Base-by-base conservation (phyloP, 2,888 invertebrate species). In the Chrysolina haemoptera region DNA sequence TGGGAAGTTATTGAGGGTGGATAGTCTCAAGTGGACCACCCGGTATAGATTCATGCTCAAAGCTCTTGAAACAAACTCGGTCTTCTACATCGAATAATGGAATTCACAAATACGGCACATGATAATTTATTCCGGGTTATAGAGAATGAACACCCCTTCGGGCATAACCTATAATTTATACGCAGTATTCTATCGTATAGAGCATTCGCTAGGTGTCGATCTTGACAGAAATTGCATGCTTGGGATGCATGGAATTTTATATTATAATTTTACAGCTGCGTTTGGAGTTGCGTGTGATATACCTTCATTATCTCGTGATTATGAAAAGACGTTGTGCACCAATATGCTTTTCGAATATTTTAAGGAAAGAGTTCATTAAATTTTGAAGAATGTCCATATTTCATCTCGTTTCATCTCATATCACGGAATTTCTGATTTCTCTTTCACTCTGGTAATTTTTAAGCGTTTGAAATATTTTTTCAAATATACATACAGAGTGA, bases 161-260 rank as follows among this genome's bases (percentile, higher is more conserved):
- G 46, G 48, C 46, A 10, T 46, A 46, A 65, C 65, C 65, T 16
- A 46, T 65, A 65, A 65, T 48, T 65, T 41, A 65, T 65, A 43
- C 48, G 41, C 20, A 43, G 65, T 22, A 10, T 48, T 22, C 43
- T 46, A 65, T 65, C 65, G n/a, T 46, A 65, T 65, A 18, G 35
- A 35, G 4, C 53, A 53, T 53, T 53, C 20, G 27, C 59, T 59
- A 43, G 35, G 27, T 67, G 66, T 46, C 65, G 48, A 65, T 46
- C 48, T 65, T 65, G 48, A 67, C 11, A 22, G 46, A 46, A 48
- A 65, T 48, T 48, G 48, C 46, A 65, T 48, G 46, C n/a, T 65
- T 65, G 48, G n/a, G 43, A 46, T 65, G 48, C 65, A 43, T 65
- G 65, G 22, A 65, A 65, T 59, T 59, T 59, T 59, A 27, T 59